phyloP scores from a whole-genome alignment of 2,797 vertebrate genomes.

The Coranthus polyacanthus region DNA sequence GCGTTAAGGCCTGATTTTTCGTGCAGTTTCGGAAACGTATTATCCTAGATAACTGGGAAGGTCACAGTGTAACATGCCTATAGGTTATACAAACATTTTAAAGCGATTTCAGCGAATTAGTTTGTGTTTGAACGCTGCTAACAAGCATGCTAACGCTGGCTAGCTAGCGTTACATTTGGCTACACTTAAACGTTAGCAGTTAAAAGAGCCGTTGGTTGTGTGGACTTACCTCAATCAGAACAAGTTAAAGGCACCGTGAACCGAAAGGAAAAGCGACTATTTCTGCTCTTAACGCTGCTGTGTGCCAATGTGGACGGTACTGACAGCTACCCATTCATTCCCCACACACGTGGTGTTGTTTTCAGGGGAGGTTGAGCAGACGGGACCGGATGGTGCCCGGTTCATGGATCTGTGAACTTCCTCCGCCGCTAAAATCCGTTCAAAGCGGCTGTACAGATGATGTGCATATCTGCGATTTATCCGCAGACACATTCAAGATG shows the following conservation, averaged over 20 bases:
- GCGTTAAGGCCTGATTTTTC: no score
- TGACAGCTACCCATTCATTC: slow-evolving; percentile 23
- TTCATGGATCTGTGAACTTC: neutral
- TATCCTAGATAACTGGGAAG: neutral
- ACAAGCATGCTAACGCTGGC: slow-evolving; percentile 42
- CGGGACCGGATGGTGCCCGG: slow-evolving; percentile 20
- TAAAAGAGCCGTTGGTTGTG: neutral
- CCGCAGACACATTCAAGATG: no score
- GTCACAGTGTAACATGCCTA: slow-evolving; percentile 22
- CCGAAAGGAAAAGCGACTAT: no score
- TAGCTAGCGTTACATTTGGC: neutral
- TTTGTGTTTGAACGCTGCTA: slow-evolving; percentile 6
- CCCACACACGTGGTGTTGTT: slow-evolving; percentile 71
- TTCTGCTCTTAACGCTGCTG: neutral
- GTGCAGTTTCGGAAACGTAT: neutral
- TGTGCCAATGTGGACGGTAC: rapidly evolving
- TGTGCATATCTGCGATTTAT: slow-evolving; percentile 20
- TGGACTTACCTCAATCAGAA: slow-evolving; percentile 10
- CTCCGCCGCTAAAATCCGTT: rapidly evolving
- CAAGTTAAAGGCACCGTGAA: neutral
- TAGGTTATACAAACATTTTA: neutral
- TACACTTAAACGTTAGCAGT: rapidly evolving
- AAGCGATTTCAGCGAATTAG: neutral
- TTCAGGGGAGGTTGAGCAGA: slow-evolving; percentile 59
- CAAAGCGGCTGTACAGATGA: neutral